These are phyloP conservation scores for Zaprionus kolodkinae DNA, from an alignment of 1,140 invertebrate species.

Conservation along the genomic window DNA sequence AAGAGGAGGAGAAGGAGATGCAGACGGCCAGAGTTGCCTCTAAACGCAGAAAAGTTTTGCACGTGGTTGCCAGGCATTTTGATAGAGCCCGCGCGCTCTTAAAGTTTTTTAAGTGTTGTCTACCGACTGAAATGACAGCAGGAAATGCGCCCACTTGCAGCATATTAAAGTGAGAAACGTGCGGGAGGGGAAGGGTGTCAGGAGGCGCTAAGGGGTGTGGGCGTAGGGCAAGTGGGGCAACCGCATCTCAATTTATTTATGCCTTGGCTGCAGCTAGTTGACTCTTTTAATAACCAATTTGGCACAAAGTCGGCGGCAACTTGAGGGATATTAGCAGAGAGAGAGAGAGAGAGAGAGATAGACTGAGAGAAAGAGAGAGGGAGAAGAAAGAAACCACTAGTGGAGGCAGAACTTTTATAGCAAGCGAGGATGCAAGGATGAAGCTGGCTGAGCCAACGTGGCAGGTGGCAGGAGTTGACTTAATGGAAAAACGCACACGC, in stretches of 20 bases:
- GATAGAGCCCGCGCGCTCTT: slow-evolving; percentile 14
- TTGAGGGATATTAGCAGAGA: slow-evolving; percentile 53
- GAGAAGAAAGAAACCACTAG: neutral
- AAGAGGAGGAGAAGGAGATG: neutral
- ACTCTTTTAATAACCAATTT: slow-evolving; percentile 79
- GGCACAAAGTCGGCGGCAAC: slow-evolving; percentile 61
- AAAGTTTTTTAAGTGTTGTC: slow-evolving; percentile 23
- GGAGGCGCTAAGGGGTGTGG: neutral
- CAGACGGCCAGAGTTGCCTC: neutral
- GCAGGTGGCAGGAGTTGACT: slow-evolving; percentile 21
- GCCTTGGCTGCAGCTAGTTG: slow-evolving; percentile 48
- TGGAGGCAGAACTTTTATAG: slow-evolving; percentile 9
- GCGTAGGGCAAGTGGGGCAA: neutral
- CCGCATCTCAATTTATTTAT: slow-evolving; percentile 48
- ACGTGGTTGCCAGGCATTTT: slow-evolving; percentile 25
- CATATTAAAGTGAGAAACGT: slow-evolving; percentile 2
- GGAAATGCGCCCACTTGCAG: neutral
- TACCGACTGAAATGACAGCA: neutral
- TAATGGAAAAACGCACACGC: slow-evolving; percentile 69
- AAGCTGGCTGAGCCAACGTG: slow-evolving; percentile 7
- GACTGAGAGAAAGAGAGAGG: neutral
- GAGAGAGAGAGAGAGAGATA: neutral
- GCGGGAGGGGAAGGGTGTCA: neutral
- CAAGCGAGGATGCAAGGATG: slow-evolving; percentile 11
- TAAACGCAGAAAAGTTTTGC: slow-evolving; percentile 14